A percentile compares a stretch with the other conserved stretches of the same genome.
phyloP scores from a whole-genome alignment of 2,888 invertebrate species.

The Mimumesa dahlbomi region DNA sequence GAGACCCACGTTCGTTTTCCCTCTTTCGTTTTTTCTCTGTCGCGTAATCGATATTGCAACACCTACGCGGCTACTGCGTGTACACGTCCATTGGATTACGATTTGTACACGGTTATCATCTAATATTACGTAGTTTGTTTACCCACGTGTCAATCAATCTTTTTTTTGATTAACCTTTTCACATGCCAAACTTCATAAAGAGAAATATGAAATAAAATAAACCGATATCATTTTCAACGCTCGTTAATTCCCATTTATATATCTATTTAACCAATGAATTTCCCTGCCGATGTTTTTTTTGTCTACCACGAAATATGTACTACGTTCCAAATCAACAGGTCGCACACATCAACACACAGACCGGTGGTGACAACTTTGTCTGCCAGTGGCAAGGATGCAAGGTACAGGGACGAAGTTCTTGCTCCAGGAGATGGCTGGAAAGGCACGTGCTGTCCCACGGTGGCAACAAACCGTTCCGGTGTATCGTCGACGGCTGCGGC shows the following conservation, averaged over 20 bases:
- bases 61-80: slow-evolving; percentile 19
- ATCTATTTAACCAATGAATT: no score
- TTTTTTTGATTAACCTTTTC: no score
- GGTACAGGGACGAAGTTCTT: slow-evolving; percentile 95
- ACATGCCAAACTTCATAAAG: no score
- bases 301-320: no score
- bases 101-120: slow-evolving; percentile 13
- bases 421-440: slow-evolving; percentile 96
- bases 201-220: no score
- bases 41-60: slow-evolving; percentile 33
- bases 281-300: no score
- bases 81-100: slow-evolving; percentile 9
- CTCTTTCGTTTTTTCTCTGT: neutral
- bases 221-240: no score
- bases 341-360: slow-evolving; percentile 93
- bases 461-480: slow-evolving; percentile 95
- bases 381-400: slow-evolving; percentile 97
- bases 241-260: no score
- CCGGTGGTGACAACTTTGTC: slow-evolving; percentile 90
- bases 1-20: neutral
- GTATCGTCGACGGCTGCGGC: slow-evolving; percentile 97
- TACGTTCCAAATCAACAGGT: no score
- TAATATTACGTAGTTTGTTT: no score
- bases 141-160: no score
- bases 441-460: slow-evolving; percentile 95